These are phyloP conservation scores for Coturnix japonica DNA, from an alignment of 2,113 vertebrate genomes.

Conservation along the genomic window DNA sequence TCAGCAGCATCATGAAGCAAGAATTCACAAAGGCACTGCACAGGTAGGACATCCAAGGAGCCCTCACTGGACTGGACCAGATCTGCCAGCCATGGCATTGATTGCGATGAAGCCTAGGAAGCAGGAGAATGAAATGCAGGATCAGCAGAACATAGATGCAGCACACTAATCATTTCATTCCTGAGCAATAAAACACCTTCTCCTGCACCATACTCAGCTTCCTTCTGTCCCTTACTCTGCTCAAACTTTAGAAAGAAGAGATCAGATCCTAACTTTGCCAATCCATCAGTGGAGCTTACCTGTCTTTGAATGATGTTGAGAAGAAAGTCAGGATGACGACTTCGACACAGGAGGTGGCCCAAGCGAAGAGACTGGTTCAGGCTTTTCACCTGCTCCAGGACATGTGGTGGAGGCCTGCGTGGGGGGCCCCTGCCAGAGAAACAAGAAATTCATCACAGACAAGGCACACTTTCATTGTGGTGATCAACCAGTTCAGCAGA, in stretches of 20 bases:
- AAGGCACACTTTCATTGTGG: neutral
- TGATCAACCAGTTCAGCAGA: neutral
- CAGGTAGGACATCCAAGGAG: slow-evolving; percentile 94
- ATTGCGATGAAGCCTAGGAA: slow-evolving; percentile 94
- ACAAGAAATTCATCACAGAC: neutral
- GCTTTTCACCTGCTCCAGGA: slow-evolving; percentile 94
- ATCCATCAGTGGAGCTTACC: slow-evolving; percentile 64
- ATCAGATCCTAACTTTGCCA: neutral
- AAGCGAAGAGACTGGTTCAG: slow-evolving; percentile 94
- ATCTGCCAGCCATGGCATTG: slow-evolving; percentile 98
- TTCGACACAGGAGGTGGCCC: slow-evolving; percentile 94
- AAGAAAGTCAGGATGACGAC: slow-evolving; percentile 94
- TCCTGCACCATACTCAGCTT: neutral
- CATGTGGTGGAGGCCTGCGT: slow-evolving; percentile 89
- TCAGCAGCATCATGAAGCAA: slow-evolving; percentile 95
- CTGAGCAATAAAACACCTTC: neutral
- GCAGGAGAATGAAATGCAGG: rapidly evolving
- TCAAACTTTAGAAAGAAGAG: neutral
- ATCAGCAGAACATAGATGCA: neutral
- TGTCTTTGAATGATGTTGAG: slow-evolving; percentile 99
- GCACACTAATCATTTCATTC: neutral
- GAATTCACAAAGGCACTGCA: slow-evolving; percentile 98
- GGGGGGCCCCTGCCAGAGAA: slow-evolving; percentile 86
- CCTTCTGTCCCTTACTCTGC: neutral
- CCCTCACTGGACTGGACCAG: slow-evolving; percentile 97